These are phyloP conservation scores for Drosophila mauritiana DNA, from an alignment of 1,140 invertebrate genomes.

Conservation along the genomic window DNA sequence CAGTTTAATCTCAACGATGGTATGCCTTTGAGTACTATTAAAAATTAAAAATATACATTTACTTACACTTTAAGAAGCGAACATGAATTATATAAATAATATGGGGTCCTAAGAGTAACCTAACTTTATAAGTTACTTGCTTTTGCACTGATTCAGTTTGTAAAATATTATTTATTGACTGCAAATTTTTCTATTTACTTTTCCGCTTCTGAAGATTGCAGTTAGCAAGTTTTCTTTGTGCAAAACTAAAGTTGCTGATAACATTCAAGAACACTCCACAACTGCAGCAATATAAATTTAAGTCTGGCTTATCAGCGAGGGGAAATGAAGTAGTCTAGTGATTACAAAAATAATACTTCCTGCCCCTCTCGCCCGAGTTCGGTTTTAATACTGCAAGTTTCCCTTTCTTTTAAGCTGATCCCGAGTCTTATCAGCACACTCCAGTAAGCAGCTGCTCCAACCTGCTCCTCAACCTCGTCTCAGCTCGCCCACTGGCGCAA, in stretches of 20 bases:
- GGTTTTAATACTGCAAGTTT: slow-evolving; percentile 37
- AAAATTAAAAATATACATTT: background rate
- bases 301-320: slow-evolving; percentile 2
- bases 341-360: slow-evolving; percentile 28
- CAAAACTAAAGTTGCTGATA: background rate
- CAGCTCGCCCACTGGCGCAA: background rate
- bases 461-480: background rate
- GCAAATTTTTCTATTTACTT: background rate
- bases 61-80: no score
- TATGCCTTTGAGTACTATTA: background rate
- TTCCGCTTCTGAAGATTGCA: background rate
- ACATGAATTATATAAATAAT: no score
- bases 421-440: slow-evolving; percentile 61
- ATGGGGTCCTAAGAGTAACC: no score
- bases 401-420: slow-evolving; percentile 48
- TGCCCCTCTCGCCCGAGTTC: background rate
- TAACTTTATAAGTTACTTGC: background rate
- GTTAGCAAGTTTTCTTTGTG: background rate
- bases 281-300: slow-evolving; percentile 4
- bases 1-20: background rate
- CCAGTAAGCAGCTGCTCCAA: slow-evolving; percentile 42
- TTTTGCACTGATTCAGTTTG: background rate
- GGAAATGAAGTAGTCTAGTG: slow-evolving; percentile 8
- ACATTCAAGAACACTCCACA: background rate
- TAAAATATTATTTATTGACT: no score